Conservation (phyloP, 2,113 vertebrate genomes). For the Martes martes region DNA sequence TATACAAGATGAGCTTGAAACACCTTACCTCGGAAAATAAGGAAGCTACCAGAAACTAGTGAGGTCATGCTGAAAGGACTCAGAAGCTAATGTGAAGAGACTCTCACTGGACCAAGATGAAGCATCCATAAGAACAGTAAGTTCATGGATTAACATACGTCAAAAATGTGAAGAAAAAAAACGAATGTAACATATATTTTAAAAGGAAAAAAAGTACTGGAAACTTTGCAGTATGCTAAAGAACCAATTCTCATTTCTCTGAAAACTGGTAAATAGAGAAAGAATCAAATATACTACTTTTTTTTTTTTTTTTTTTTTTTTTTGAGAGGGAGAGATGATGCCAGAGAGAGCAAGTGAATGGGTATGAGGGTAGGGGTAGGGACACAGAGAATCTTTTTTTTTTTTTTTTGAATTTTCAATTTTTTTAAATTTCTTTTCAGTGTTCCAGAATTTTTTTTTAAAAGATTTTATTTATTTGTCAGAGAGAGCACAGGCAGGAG, state of each 20-base stretch:
- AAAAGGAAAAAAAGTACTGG: background rate
- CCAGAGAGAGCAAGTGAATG: too few species aligned
- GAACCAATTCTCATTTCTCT: background rate
- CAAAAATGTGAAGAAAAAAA: background rate
- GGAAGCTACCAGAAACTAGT: background rate
- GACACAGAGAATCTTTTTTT: background rate
- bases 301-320: background rate
- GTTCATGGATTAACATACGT: background rate
- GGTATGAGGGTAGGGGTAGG: too few species aligned
- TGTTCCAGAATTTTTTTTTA: background rate
- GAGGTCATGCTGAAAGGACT: background rate
- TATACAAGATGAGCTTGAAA: background rate
- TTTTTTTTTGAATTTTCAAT: background rate
- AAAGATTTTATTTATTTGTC: background rate
- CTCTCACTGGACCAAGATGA: background rate
- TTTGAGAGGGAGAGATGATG: too few species aligned
- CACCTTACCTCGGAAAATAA: background rate
- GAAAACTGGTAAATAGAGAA: background rate
- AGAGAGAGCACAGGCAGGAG: background rate
- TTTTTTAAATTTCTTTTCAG: too few species aligned
- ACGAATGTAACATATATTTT: background rate
- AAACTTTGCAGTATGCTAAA: background rate
- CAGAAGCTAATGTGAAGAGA: background rate
- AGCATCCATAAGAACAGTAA: background rate
- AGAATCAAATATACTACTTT: background rate